Conservation (phyloP, 2,113 vertebrate genomes). For the Murina feae region DNA sequence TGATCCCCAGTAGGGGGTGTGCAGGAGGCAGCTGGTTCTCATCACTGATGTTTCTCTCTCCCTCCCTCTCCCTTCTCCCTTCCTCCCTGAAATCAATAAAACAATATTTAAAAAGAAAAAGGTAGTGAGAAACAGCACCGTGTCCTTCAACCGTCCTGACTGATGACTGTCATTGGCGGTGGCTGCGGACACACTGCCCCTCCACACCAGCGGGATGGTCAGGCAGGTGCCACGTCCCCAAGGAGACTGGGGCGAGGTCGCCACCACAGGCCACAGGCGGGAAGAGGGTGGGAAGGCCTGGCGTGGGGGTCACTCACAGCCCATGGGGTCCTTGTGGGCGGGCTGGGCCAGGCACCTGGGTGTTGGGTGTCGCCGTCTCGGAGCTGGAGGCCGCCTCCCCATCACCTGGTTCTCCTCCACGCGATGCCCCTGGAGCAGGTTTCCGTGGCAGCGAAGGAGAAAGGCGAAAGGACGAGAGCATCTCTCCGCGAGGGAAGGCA, state of each 20-base stretch:
- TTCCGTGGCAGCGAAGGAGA: constrained; percentile 58
- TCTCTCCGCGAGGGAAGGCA: neutral
- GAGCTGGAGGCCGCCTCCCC: neutral
- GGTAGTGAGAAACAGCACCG: too few relatives aligned
- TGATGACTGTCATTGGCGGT: neutral
- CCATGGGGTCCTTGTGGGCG: fast-evolving
- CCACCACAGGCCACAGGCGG: too few relatives aligned
- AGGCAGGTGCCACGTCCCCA: neutral
- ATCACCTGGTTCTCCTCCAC: constrained; percentile 7
- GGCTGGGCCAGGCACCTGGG: fast-evolving
- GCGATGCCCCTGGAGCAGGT: constrained; percentile 28
- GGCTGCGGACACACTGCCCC: neutral
- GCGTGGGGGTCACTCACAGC: neutral
- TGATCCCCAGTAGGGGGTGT: too few relatives aligned
- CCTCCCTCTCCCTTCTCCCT: too few relatives aligned
- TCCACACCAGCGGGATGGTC: neutral
- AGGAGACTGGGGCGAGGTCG: neutral
- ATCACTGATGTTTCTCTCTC: too few relatives aligned
- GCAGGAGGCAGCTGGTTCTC: too few relatives aligned
- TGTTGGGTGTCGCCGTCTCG: neutral
- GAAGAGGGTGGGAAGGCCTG: neutral
- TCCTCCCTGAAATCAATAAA: too few relatives aligned
- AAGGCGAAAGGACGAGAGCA: constrained; percentile 37
- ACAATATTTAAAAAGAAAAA: too few relatives aligned
- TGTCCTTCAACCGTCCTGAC: neutral